Evolutionary conservation across 2,888 invertebrate species (phyloP), one percentile per base, ranked within the genome.

Genomic region (Epinotia brunnichana): DNA sequence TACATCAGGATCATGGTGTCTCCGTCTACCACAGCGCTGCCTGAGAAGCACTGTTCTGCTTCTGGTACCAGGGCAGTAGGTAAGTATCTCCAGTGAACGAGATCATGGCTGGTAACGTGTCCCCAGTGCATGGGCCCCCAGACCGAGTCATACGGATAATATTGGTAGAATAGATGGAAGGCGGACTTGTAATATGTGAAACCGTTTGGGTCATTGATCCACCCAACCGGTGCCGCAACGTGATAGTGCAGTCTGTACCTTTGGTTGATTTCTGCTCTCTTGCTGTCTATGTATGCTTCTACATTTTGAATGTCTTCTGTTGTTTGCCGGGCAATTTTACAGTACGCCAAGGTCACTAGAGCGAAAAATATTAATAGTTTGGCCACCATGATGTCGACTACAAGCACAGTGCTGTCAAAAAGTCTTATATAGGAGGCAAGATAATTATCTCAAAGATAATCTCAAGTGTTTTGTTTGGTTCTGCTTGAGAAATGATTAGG

Each of bases 161-260:
- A 93, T 78, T 94, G 94, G 76, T 91, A 94, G 81, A 94, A 94
- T 0, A 94, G 80, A 76, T 94, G 94, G 74, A 90, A 94, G 76
- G 91, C 85, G 17, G 93, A 94, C 57, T 91, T 88, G 79, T 87
- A 91, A 77, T 84, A 93, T 0, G 92, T 89, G 78, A 94, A 92
- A 9, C 94, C 94, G 74, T 94, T 94, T 0, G 94, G 94, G 72
- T 94, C 94, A 77, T 94, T 94, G 81, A 94, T 91, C 94, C 94
- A 94, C 15, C 94, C 94, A 0, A 92, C 90, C 0, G 92, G 93
- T 0, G 90, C 88, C 0, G 85, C 81, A 3, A 92, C 84, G 75
- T 93, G 93, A 74, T 91, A 93, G 2, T 86, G 87, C 4, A 86
- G 82, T 73, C 90, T 82, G 75, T 86, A 93, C 29, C 91, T 83